Base-by-base conservation (phyloP, 2,888 invertebrate genomes). In the Ectemnius lituratus region DNA sequence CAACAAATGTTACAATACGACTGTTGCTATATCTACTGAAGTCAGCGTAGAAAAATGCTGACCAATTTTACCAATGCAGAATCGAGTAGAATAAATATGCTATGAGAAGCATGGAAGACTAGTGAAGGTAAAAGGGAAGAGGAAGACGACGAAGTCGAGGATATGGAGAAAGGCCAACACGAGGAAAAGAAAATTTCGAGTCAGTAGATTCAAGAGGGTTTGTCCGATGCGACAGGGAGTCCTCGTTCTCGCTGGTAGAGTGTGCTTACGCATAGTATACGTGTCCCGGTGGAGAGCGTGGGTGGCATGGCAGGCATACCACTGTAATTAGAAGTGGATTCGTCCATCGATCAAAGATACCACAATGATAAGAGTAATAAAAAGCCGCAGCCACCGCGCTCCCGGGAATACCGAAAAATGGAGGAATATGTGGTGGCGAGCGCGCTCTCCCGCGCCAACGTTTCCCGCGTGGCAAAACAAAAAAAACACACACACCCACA, bases 401-500 rank as follows among this genome's bases (percentile, higher is more conserved):
- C 47, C 62, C 66, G 27, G 58, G 68, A 57, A 20, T 28, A 56
- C 28, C 14, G 23, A 23, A 62, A 64, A 67, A 72, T 69, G 75
- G 69, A 60, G 72, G 57, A 76, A 63, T 67, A 67, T 49, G 23
- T 59, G 46, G 75, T 67, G 75, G 76, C 69, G 70, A 28, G 18
- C 16, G 14, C 11, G 8, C 8, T 37, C 37, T 37, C 37, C 11
- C 37, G 8, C 37, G 5, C 37, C 37, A 37, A 2, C 37, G 37
- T 37, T 37, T 37, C 37, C 37, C 37, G 37, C 37, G 57, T 18
- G 49, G 61, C 37, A 27, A 61, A 18, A 59, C n/a, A 13, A 14
- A 28, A 11, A 60, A 18, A 47, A 62, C 63, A 62, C 45, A 23
- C 66, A 62, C 68, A 73, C 69, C n/a, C n/a, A 70, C 58, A 63